phyloP scores from a whole-genome alignment of 2,888 invertebrate genomes.

The Sinelater perroti region DNA sequence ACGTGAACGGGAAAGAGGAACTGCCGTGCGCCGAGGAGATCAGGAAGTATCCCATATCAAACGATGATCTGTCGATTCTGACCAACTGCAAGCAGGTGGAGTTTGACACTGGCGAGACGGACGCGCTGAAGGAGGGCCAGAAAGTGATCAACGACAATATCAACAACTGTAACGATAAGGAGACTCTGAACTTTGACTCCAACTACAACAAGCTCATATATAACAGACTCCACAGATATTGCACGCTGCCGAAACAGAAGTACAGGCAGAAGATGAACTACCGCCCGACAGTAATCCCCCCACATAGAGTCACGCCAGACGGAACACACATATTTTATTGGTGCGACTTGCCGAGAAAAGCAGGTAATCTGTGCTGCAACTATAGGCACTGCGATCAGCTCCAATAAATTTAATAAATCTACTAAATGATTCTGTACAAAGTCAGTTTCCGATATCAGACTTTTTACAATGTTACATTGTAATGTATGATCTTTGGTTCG shows the following conservation, averaged over 20 bases:
- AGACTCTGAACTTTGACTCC: constrained; percentile 50
- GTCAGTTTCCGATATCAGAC: no score
- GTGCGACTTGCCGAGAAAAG: constrained; percentile 78
- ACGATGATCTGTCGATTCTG: constrained; percentile 27
- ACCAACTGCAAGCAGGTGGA: constrained; percentile 7
- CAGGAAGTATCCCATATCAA: constrained; percentile 50
- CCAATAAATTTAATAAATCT: no score
- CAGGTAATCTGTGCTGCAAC: constrained; percentile 43
- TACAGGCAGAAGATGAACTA: constrained; percentile 45
- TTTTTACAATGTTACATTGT: no score
- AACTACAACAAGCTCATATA: constrained; percentile 56
- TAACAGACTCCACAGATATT: constrained; percentile 62
- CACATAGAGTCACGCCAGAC: constrained; percentile 81
- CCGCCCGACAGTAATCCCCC: constrained; percentile 66
- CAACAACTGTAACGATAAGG: constrained; percentile 36
- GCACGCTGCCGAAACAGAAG: constrained; percentile 63
- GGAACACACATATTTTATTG: constrained; percentile 88
- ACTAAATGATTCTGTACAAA: no score
- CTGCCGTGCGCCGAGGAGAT: constrained; percentile 66
- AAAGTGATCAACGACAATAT: constrained; percentile 36
- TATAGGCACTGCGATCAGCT: no score
- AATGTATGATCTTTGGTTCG: no score
- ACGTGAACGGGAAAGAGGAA: constrained; percentile 76
- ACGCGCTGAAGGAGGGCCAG: constrained; percentile 6
- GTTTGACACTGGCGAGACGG: neutral